Percentiles rank a stretch among this genome's conserved stretches.
Conservation (phyloP, 2,113 vertebrate genomes). For the Pollimyrus isidori region DNA sequence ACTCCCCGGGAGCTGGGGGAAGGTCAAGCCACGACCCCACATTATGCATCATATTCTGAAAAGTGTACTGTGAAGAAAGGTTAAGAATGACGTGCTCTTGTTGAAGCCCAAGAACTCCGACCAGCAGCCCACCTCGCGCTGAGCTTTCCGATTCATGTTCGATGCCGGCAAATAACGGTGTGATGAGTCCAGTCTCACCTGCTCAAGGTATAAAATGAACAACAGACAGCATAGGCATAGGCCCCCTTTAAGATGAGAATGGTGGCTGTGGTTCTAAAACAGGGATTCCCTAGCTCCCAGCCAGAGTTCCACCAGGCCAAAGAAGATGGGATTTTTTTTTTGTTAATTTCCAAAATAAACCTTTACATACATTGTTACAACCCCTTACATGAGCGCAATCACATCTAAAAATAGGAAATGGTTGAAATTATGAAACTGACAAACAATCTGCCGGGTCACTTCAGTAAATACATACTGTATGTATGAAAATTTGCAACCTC, state of each 20-base stretch:
- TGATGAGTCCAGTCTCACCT: not conserved
- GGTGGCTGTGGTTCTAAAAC: not conserved
- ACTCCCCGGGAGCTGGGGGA: not conserved
- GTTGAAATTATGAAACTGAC: not conserved
- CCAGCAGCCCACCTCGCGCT: not conserved
- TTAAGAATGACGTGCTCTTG: not conserved
- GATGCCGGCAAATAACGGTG: not conserved
- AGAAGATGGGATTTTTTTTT: not conserved
- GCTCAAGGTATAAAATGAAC: not conserved
- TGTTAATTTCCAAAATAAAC: not conserved
- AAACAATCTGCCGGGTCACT: not conserved
- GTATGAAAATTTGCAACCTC: not conserved
- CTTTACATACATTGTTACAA: not conserved
- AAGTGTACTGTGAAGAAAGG: not conserved
- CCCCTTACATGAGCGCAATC: not conserved
- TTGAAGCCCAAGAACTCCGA: not conserved
- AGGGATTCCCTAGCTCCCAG: not conserved
- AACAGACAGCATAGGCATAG: not conserved
- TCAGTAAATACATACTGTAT: not conserved
- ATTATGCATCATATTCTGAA: not conserved
- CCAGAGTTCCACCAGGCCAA: not conserved
- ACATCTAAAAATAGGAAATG: not conserved
- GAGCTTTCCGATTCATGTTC: not conserved
- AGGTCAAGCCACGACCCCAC: not conserved
- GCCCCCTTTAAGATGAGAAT: not conserved